phyloP scores from a whole-genome alignment of 23 tunicate species.

The Styela plicata region DNA sequence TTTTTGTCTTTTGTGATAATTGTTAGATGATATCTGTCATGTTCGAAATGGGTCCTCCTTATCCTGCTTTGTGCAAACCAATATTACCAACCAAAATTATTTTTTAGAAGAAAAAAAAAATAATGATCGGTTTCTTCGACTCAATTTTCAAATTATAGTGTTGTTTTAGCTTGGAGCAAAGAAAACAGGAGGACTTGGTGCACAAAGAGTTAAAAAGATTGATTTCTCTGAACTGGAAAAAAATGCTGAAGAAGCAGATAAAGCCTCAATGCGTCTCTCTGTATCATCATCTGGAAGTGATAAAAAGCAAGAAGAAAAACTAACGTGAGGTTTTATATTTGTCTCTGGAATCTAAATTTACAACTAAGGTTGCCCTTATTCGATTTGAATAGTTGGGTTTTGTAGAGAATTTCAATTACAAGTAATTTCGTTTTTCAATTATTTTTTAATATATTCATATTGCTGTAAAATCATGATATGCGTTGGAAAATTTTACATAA shows the following conservation, averaged over 20 bases:
- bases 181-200: slow-evolving; percentile 75
- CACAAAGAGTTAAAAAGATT: slow-evolving; percentile 65
- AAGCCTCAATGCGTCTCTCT: slow-evolving; percentile 55
- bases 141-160: neutral
- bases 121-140: too few relatives aligned
- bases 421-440: neutral
- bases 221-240: slow-evolving; percentile 81
- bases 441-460: neutral
- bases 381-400: too few relatives aligned
- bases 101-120: too few relatives aligned
- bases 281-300: slow-evolving; percentile 64
- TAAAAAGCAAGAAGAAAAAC: slow-evolving; percentile 33
- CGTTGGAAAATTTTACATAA: neutral
- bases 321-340: too few relatives aligned
- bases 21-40: neutral
- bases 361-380: too few relatives aligned
- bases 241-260: slow-evolving; percentile 75
- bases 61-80: too few relatives aligned
- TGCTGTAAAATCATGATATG: neutral
- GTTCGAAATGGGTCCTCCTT: neutral
- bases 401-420: neutral
- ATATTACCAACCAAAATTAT: neutral
- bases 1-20: too few relatives aligned
- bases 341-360: too few relatives aligned
- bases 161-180: slow-evolving; percentile 73